Conservation (phyloP, 2,113 vertebrate species). For the Grus americana region DNA sequence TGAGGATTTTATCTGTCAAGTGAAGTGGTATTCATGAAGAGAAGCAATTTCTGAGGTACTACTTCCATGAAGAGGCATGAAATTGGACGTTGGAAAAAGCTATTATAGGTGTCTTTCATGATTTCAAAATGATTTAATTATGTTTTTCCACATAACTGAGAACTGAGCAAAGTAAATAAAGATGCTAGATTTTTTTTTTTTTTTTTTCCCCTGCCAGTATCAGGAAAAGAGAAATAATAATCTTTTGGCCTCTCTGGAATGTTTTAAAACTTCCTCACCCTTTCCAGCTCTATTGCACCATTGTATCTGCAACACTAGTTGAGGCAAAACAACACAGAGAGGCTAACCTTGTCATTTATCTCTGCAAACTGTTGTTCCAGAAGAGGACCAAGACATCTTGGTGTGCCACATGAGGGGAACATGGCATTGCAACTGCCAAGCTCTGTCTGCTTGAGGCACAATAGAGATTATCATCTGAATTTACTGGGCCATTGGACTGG, state of each 20-base stretch:
- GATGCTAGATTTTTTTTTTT: not conserved
- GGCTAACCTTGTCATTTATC: not conserved
- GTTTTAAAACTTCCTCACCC: not conserved
- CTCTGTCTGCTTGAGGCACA: not conserved
- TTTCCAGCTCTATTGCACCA: not conserved
- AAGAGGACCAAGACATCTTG: not conserved
- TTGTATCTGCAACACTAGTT: not conserved
- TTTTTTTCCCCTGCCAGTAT: not conserved
- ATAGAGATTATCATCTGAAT: not conserved
- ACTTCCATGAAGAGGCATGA: slow-evolving; percentile 60
- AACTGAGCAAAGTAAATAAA: slow-evolving; percentile 16
- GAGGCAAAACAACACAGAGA: not conserved
- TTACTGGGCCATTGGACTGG: not conserved
- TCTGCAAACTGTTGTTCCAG: not conserved
- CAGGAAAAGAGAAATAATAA: not conserved
- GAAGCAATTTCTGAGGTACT: slow-evolving; percentile 58
- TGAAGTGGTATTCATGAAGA: slow-evolving; percentile 33
- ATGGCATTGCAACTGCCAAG: not conserved
- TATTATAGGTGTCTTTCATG: slow-evolving; percentile 45
- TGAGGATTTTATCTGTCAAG: slow-evolving; percentile 63
- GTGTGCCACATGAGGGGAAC: not conserved
- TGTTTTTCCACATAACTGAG: slow-evolving; percentile 14
- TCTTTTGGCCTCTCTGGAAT: not conserved
- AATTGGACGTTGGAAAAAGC: slow-evolving; percentile 37
- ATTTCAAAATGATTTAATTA: slow-evolving; percentile 61